Evolutionary conservation across 1,140 invertebrate genomes (phyloP).

Genomic region (Ostrea edulis): DNA sequence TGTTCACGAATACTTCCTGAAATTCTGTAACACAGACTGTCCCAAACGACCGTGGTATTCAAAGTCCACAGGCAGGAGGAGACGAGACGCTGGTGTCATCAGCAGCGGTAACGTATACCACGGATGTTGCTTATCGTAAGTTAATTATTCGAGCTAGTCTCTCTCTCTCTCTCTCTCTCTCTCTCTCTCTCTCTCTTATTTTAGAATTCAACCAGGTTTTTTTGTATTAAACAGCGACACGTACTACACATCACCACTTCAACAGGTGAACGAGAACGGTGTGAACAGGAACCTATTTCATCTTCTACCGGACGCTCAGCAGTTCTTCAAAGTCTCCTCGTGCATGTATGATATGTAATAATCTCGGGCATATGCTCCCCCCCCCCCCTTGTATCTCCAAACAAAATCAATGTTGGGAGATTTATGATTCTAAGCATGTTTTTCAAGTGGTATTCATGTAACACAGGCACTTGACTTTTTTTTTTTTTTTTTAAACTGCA

Average conservation of each 20-base stretch:
- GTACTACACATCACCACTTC: neutral
- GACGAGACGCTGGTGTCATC: neutral
- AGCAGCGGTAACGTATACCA: neutral
- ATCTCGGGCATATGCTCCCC: too few relatives aligned
- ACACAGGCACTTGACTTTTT: too few relatives aligned
- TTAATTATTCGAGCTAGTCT: neutral
- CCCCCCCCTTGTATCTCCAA: too few relatives aligned
- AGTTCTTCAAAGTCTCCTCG: constrained; percentile 4
- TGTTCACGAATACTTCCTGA: neutral
- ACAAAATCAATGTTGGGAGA: too few relatives aligned
- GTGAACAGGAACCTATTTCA: neutral
- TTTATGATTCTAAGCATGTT: too few relatives aligned
- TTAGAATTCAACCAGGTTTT: too few relatives aligned
- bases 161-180: too few relatives aligned
- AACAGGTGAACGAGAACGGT: neutral
- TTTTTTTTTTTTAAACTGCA: too few relatives aligned
- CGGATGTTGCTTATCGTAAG: neutral
- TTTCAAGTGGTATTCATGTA: too few relatives aligned
- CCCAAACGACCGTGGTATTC: neutral
- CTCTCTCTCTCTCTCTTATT: too few relatives aligned
- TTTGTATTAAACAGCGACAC: neutral
- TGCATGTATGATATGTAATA: neutral
- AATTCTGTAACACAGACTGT: neutral
- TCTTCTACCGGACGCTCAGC: neutral
- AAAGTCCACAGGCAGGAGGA: neutral